A percentile compares a stretch with the other conserved stretches of the same genome.
Evolutionary conservation across 2,888 invertebrate species (phyloP).

Genomic region (Drosophila vallismaia): DNA sequence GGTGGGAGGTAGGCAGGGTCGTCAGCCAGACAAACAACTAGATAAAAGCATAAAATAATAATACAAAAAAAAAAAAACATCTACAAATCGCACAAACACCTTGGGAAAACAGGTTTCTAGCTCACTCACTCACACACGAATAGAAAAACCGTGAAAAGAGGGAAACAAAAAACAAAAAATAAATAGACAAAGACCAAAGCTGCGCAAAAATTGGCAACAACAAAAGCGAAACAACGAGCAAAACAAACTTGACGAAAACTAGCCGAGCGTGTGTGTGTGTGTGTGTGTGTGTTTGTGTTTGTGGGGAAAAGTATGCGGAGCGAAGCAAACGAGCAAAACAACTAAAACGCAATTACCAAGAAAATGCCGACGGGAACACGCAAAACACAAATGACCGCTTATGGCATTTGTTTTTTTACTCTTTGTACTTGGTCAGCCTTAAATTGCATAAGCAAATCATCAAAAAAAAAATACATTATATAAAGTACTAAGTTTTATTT

Average conservation of each 20-base stretch:
- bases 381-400: slow-evolving; percentile 21
- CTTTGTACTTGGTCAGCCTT: background rate
- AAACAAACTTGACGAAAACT: slow-evolving; percentile 57
- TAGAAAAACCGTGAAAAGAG: slow-evolving; percentile 65
- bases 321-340: slow-evolving; percentile 76
- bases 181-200: slow-evolving; percentile 45
- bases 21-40: slow-evolving; percentile 42
- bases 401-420: slow-evolving; percentile 27
- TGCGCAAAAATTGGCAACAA: slow-evolving; percentile 50
- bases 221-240: slow-evolving; percentile 61
- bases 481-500: too few species aligned
- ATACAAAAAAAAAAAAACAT: slow-evolving; percentile 29
- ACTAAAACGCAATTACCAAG: slow-evolving; percentile 67
- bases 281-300: background rate
- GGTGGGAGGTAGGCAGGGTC: slow-evolving; percentile 19
- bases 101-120: slow-evolving; percentile 68
- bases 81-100: slow-evolving; percentile 45
- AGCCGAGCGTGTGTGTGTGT: slow-evolving; percentile 11
- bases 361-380: slow-evolving; percentile 19
- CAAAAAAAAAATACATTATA: slow-evolving; percentile 4
- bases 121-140: slow-evolving; percentile 32
- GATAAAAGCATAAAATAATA: slow-evolving; percentile 41
- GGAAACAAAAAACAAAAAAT: slow-evolving; percentile 22
- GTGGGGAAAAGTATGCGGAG: slow-evolving; percentile 54
- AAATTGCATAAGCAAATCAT: slow-evolving; percentile 26